Evolutionary conservation across 2,113 vertebrate species (phyloP).

Genomic region (Hippocampus barbouri): DNA sequence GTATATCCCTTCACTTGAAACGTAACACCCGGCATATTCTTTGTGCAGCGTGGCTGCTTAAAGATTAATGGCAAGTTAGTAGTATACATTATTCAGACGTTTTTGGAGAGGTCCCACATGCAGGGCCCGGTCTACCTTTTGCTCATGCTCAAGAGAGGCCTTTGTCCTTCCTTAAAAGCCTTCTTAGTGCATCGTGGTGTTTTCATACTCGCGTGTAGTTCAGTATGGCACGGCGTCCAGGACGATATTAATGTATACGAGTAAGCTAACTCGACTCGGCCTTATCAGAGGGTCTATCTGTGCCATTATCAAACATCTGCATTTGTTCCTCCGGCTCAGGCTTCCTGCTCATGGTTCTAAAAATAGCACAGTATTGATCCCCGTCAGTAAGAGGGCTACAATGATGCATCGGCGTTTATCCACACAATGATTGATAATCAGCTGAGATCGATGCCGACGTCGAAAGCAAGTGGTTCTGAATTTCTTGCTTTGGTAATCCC

Average conservation of each 20-base stretch:
- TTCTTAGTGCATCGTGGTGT: constrained; percentile 18
- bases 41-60: constrained; percentile 65
- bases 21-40: constrained; percentile 64
- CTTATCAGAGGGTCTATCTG: not conserved
- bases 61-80: constrained; percentile 75
- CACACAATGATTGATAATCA: not conserved
- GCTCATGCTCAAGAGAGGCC: constrained; percentile 44
- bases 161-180: constrained; percentile 44
- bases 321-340: not conserved
- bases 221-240: not conserved
- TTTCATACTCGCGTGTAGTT: not conserved
- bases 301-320: not conserved
- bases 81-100: constrained; percentile 75
- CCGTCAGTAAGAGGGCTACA: not conserved
- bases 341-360: not conserved
- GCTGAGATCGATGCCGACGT: not conserved
- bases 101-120: constrained; percentile 57
- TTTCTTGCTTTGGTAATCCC: not conserved
- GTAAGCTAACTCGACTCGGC: not conserved
- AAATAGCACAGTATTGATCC: constrained; percentile 1
- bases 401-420: not conserved
- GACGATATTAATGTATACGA: not conserved
- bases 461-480: not conserved
- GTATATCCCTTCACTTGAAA: constrained; percentile 52
- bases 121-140: constrained; percentile 36